phyloP scores from a whole-genome alignment of 2,113 vertebrate genomes.

The Dolichallabes microphthalmus region DNA sequence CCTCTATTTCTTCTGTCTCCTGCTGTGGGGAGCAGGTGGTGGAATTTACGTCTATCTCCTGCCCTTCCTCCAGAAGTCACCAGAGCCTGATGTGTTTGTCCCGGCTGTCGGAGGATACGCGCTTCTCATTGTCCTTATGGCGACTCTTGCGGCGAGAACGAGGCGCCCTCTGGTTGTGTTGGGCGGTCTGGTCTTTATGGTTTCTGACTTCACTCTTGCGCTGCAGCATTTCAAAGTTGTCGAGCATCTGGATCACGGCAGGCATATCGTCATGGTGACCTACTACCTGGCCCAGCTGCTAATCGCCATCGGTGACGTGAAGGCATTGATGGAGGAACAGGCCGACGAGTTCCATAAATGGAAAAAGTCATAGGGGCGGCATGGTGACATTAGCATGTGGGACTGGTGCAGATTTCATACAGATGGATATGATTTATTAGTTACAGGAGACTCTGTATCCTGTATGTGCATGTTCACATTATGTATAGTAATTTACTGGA shows the following conservation, averaged over 20 bases:
- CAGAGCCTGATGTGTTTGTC: conserved; percentile 55
- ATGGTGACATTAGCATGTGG: background rate
- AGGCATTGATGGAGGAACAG: conserved; percentile 43
- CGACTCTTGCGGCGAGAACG: conserved; percentile 64
- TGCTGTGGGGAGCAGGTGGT: conserved; percentile 29
- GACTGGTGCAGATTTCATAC: conserved; percentile 22
- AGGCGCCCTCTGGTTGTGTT: conserved; percentile 29
- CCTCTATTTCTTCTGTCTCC: conserved; percentile 53
- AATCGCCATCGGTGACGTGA: conserved; percentile 72
- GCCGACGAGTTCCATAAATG: conserved; percentile 65
- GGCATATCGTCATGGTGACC: conserved; percentile 71
- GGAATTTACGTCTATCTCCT: conserved; percentile 58
- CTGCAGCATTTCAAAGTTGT: conserved; percentile 69
- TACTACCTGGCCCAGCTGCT: conserved; percentile 82
- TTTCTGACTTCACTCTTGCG: conserved; percentile 74
- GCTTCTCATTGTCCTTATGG: conserved; percentile 66
- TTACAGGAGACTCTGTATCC: background rate
- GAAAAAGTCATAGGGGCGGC: conserved; percentile 64
- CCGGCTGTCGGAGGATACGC: conserved; percentile 67
- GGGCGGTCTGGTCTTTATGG: conserved; percentile 72
- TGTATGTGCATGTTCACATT: background rate
- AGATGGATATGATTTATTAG: background rate
- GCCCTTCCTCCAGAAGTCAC: conserved; percentile 61
- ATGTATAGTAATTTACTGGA: background rate
- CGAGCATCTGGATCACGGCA: conserved; percentile 49